These are phyloP conservation scores for Stichopus horrens DNA, from an alignment of 53 echinoderm and acorn worm genomes.

Conservation along the genomic window DNA sequence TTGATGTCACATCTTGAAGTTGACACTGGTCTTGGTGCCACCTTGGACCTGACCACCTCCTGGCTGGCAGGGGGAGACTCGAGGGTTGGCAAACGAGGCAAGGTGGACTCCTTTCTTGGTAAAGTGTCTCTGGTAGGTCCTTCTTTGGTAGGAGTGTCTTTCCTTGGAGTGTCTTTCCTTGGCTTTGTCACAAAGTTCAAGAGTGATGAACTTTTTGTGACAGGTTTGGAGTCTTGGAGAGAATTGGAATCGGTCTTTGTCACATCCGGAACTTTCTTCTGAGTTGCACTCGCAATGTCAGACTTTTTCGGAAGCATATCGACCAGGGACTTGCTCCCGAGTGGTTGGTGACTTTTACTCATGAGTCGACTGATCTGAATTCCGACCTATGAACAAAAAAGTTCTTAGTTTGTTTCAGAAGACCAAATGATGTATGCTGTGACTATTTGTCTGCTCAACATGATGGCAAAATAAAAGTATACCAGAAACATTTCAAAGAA, in stretches of 20 bases:
- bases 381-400: slow-evolving; percentile 47
- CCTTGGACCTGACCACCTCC: background rate
- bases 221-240: background rate
- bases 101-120: background rate
- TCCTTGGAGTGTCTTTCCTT: background rate
- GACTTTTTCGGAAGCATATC: slow-evolving; percentile 21
- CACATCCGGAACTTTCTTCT: background rate
- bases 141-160: background rate
- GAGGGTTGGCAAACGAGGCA: slow-evolving; percentile 31
- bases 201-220: slow-evolving; percentile 54
- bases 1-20: background rate
- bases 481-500: too few relatives aligned
- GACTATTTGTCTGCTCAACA: too few relatives aligned
- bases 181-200: slow-evolving; percentile 66
- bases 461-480: too few relatives aligned
- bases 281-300: background rate
- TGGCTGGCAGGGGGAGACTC: slow-evolving; percentile 43
- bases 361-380: slow-evolving; percentile 69
- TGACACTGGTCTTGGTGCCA: background rate
- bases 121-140: background rate
- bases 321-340: background rate
- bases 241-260: background rate
- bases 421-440: too few relatives aligned
- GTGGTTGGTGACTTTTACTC: background rate
- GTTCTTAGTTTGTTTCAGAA: too few relatives aligned